Evolutionary conservation across 2,888 invertebrate species (phyloP), one percentile per base, ranked within the genome.

Genomic region (Caenorhabditis zanzibari): DNA sequence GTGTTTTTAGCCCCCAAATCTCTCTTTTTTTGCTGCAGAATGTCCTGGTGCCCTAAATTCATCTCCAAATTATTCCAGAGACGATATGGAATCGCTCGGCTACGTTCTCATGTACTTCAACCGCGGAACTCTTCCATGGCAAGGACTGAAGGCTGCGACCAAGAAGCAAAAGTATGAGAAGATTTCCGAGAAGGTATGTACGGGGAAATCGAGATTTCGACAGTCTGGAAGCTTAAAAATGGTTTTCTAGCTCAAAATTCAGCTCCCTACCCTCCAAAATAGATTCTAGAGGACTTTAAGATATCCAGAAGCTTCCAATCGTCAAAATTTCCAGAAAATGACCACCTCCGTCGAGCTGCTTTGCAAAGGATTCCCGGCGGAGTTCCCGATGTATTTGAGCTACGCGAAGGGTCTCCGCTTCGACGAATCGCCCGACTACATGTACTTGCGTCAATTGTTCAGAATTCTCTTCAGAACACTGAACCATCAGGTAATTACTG

Each of bases 41-140:
- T n/a, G n/a, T n/a, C n/a, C n/a, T n/a, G n/a, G n/a, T n/a, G n/a
- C n/a, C n/a, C 38, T 38, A 2, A 6, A 38, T 12, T 12, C 6
- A 28, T 16, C 9, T 28, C 64, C 12, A 54, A 14, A 1, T 38
- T 12, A n/a, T 75, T 83, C 7, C 75, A 85, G 88, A 74, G 88
- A 88, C 63, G 88, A 88, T 54, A 88, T 88, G 88, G 88, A 86
- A 66, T 87, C 87, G 12, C 71, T 86, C 9, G 88, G 82, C 89
- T 99, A 99, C 93, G 98, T 99, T 88, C 95, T 99, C 93, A 98
- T 99, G 98, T 99, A 99, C 94, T 99, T 94, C 96, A 94, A 98
- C 96, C 92, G 94, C 54, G 96, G 97, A 84, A 96, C 96, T 84
- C 94, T 98, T 92, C 90, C 98, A 1, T 98, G 98, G 98, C 98